Conservation (phyloP, 2,888 invertebrate species). For the Philonicus albiceps region DNA sequence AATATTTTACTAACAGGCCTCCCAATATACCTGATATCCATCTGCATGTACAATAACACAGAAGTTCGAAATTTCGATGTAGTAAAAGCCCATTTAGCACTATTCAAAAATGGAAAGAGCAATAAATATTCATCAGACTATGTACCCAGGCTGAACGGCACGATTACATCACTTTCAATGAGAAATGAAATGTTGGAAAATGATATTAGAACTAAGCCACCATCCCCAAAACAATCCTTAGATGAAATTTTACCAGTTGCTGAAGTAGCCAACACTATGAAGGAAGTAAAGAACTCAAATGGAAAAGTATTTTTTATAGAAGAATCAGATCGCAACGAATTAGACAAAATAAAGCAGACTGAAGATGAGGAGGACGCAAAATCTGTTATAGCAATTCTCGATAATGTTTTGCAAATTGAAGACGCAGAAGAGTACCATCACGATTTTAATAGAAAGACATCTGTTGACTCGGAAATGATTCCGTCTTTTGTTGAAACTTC, state of each 20-base stretch:
- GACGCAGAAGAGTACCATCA: constrained; percentile 48
- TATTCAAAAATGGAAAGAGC: not conserved
- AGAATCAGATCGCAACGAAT: not conserved
- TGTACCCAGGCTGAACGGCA: not conserved
- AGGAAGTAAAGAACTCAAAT: constrained; percentile 57
- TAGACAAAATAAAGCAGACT: not conserved
- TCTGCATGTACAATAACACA: constrained; percentile 55
- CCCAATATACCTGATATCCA: constrained; percentile 58
- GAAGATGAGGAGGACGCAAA: constrained; percentile 54
- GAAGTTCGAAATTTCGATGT: constrained; percentile 11
- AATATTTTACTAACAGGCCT: constrained; percentile 53
- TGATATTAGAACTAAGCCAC: not conserved
- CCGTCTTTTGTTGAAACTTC: constrained; percentile 58
- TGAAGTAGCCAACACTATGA: constrained; percentile 55
- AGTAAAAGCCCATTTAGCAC: not conserved
- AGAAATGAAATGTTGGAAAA: not conserved
- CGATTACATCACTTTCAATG: not conserved
- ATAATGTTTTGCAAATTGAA: constrained; percentile 58
- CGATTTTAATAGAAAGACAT: constrained; percentile 46
- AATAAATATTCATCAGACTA: not conserved
- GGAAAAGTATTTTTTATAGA: constrained; percentile 58
- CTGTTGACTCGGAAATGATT: constrained; percentile 57
- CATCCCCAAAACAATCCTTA: constrained; percentile 48
- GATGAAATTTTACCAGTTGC: constrained; percentile 57
- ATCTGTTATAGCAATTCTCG: constrained; percentile 58